A percentile compares a stretch with the other conserved stretches of the same genome.
These are phyloP conservation scores for Aporrectodea caliginosa DNA, from an alignment of 1,140 invertebrate genomes.

Conservation along the genomic window DNA sequence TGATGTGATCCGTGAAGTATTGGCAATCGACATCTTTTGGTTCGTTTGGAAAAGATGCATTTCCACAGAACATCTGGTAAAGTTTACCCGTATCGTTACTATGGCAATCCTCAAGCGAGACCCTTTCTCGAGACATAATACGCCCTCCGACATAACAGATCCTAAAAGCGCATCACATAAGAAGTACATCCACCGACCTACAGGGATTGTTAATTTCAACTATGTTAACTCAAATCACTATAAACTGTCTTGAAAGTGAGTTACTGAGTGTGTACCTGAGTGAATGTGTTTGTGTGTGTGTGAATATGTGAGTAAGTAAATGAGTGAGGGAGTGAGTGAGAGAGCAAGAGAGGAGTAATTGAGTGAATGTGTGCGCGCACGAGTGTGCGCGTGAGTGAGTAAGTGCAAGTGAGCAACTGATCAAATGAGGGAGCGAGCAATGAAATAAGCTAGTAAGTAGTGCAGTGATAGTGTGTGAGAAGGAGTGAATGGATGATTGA, in stretches of 20 bases:
- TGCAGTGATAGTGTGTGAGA: too few relatives aligned
- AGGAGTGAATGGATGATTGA: too few relatives aligned
- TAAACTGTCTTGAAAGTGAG: neutral
- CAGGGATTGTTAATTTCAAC: neutral
- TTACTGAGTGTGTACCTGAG: neutral
- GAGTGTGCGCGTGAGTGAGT: neutral
- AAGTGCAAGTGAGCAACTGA: neutral
- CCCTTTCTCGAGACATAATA: slow-evolving; percentile 3
- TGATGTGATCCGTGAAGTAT: slow-evolving; percentile 16
- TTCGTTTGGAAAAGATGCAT: neutral
- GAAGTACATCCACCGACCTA: too few relatives aligned
- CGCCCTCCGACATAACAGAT: slow-evolving; percentile 21
- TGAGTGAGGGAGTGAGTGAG: too few relatives aligned
- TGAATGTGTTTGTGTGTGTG: too few relatives aligned
- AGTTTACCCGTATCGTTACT: neutral
- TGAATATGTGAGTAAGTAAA: too few relatives aligned
- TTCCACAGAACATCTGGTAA: neutral
- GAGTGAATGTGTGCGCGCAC: neutral
- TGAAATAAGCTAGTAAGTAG: too few relatives aligned
- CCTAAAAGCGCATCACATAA: too few relatives aligned
- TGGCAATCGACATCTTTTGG: slow-evolving; percentile 4
- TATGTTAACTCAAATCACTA: neutral
- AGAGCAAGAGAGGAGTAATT: neutral
- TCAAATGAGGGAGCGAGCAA: too few relatives aligned
- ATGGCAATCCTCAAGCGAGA: neutral